Percentiles rank a stretch among this genome's conserved stretches.
Conservation (phyloP, 2,113 vertebrate genomes). For the Atlantisia rogersi region DNA sequence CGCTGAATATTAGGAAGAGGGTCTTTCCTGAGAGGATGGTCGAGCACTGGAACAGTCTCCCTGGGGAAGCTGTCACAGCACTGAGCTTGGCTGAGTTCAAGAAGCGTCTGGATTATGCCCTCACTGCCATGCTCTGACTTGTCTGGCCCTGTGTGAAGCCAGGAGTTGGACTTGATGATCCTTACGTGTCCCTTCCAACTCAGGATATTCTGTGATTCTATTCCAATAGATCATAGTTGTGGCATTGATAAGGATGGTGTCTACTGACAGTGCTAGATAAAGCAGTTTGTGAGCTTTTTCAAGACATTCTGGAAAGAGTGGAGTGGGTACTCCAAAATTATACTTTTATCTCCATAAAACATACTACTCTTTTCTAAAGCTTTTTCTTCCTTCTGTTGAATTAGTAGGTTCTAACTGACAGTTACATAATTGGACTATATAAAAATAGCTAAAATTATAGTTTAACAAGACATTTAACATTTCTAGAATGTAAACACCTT, state of each 20-base stretch:
- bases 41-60: no score
- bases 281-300: background rate
- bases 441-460: background rate
- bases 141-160: no score
- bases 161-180: no score
- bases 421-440: background rate
- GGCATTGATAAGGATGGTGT: background rate
- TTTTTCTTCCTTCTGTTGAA: background rate
- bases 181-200: no score
- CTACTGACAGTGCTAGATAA: background rate
- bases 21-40: no score
- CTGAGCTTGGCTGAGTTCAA: no score
- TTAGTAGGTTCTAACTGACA: background rate
- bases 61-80: no score
- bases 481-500: background rate
- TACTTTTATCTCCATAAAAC: background rate
- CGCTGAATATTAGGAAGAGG: no score
- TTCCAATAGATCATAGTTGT: background rate
- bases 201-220: no score
- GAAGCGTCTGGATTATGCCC: no score
- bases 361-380: background rate
- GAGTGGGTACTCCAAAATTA: background rate
- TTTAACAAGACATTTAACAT: background rate
- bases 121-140: no score
- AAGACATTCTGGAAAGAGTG: background rate